phyloP scores from a whole-genome alignment of 1,140 invertebrate genomes.

The Drosophila leontia region DNA sequence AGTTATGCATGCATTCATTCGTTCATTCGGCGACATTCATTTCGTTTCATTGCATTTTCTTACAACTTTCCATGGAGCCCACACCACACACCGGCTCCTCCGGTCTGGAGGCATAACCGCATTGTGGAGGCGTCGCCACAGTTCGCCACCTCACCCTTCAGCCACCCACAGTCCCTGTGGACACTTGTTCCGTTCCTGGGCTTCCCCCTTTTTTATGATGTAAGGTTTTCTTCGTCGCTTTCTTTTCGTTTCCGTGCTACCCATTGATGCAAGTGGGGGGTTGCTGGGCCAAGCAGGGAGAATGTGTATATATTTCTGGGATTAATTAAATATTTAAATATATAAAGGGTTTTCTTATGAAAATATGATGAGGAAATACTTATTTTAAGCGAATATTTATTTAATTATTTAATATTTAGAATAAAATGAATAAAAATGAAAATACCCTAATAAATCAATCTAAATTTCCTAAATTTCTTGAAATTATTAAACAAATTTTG shows the following conservation, averaged over 20 bases:
- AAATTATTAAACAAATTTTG: too few relatives aligned
- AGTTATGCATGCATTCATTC: slow-evolving; percentile 77
- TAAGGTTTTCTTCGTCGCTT: slow-evolving; percentile 29
- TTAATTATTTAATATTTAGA: too few relatives aligned
- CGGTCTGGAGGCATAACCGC: slow-evolving; percentile 49
- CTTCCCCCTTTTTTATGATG: slow-evolving; percentile 34
- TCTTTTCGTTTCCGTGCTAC: slow-evolving; percentile 18
- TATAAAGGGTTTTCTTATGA: neutral
- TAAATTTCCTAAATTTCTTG: too few relatives aligned
- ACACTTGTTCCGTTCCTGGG: slow-evolving; percentile 31
- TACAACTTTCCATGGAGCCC: slow-evolving; percentile 49
- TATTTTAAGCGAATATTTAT: too few relatives aligned
- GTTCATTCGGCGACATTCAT: slow-evolving; percentile 77
- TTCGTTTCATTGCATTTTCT: slow-evolving; percentile 77
- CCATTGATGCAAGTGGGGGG: neutral
- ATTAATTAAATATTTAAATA: neutral
- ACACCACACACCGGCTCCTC: neutral
- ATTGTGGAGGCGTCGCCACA: slow-evolving; percentile 39
- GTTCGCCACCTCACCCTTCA: neutral
- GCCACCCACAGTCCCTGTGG: slow-evolving; percentile 24
- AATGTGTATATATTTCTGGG: neutral
- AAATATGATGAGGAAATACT: too few relatives aligned
- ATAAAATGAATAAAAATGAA: too few relatives aligned
- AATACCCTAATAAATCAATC: too few relatives aligned
- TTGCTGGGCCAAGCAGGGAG: neutral